phyloP scores from a whole-genome alignment of 2,113 vertebrate genomes.

The Sinosuthora webbiana region DNA sequence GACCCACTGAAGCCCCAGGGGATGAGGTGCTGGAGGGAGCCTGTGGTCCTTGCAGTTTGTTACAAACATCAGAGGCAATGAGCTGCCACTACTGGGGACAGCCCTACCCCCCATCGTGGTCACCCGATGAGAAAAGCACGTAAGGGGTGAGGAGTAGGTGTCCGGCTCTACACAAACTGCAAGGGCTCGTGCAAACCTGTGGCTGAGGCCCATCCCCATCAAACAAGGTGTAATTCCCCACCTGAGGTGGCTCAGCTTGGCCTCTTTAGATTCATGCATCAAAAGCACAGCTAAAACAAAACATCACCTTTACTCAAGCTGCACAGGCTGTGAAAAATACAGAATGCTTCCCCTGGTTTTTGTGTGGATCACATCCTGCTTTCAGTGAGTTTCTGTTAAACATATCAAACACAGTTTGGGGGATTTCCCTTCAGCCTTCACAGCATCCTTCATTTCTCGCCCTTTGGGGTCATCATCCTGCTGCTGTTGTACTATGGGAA shows the following conservation, averaged over 20 bases:
- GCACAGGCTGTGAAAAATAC: not conserved
- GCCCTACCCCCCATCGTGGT: fast-evolving
- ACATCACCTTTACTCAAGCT: not conserved
- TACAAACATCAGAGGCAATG: not conserved
- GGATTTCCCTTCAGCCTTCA: not conserved
- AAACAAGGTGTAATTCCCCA: not conserved
- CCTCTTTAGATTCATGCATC: not conserved
- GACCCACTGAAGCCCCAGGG: not conserved
- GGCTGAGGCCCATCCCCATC: not conserved
- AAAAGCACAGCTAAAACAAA: not conserved
- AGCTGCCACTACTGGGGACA: not conserved
- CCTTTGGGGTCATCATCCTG: not conserved
- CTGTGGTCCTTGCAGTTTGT: not conserved
- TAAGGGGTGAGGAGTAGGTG: fast-evolving
- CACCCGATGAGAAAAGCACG: fast-evolving
- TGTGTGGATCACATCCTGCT: not conserved
- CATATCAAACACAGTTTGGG: not conserved
- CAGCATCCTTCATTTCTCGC: not conserved
- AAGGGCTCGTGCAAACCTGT: fast-evolving
- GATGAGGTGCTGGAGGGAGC: not conserved
- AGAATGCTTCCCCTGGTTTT: not conserved
- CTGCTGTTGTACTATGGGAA: not conserved
- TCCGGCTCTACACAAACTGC: not conserved
- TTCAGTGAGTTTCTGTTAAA: not conserved
- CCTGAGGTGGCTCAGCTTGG: not conserved